A percentile compares a stretch with the other conserved stretches of the same genome.
These are phyloP conservation scores for Corythornis leucogaster DNA, from an alignment of 2,797 vertebrate species.

Conservation along the genomic window DNA sequence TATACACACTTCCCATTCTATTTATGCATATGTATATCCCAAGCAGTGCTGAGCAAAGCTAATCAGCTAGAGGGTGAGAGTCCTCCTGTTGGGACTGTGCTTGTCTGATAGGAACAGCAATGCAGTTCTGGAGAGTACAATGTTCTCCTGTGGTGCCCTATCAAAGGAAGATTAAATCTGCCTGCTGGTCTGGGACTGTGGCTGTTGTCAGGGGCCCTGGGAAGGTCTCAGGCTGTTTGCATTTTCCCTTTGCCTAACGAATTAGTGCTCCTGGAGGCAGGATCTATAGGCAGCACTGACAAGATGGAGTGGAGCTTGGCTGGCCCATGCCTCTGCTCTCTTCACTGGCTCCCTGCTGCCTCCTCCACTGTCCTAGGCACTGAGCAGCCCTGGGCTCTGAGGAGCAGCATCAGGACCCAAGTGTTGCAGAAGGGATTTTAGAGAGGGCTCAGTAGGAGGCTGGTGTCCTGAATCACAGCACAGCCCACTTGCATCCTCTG, in stretches of 20 bases:
- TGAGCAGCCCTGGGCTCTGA: not conserved
- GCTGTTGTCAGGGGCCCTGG: not conserved
- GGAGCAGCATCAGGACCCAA: not conserved
- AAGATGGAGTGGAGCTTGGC: not conserved
- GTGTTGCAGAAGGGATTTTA: not conserved
- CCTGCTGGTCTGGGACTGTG: not conserved
- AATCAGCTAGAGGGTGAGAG: not conserved
- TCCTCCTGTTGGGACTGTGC: not conserved
- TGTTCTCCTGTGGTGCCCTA: not conserved
- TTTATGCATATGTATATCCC: not conserved
- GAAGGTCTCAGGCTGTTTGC: slow-evolving; percentile 4
- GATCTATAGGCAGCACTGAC: not conserved
- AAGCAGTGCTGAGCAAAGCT: not conserved
- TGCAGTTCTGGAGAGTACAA: not conserved
- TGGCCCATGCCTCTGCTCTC: not conserved
- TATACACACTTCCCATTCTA: not conserved
- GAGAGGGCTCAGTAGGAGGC: not conserved
- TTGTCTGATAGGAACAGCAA: not conserved
- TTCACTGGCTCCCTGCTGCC: not conserved
- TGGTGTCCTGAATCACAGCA: not conserved
- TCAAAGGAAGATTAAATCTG: slow-evolving; percentile 8
- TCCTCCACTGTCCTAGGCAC: not conserved
- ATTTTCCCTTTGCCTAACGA: slow-evolving; percentile 1
- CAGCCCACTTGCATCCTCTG: not conserved
- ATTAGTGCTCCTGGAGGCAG: not conserved